A percentile compares a stretch with the other conserved stretches of the same genome.
Conservation (phyloP, 2,113 vertebrate species). For the zebrafish (Danio rerio) region GRCz12tu NC_133184.1:38010501-38011000, state of each 20-base stretch:
- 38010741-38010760: slow-evolving; percentile 57
- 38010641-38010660: slow-evolving; percentile 61
- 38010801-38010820: slow-evolving; percentile 60
- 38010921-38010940: slow-evolving; percentile 32
- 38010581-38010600: background rate
- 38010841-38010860: slow-evolving; percentile 54
- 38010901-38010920: slow-evolving; percentile 54
- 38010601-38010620: background rate
- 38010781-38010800: slow-evolving; percentile 64
- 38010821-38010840: slow-evolving; percentile 38
- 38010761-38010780: slow-evolving; percentile 59
- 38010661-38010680: slow-evolving; percentile 65
- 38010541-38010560: too few species aligned
- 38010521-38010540: too few species aligned
- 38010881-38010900: slow-evolving; percentile 47
- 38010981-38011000: slow-evolving; percentile 52
- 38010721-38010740: slow-evolving; percentile 69
- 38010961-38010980: slow-evolving; percentile 47
- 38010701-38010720: slow-evolving; percentile 64
- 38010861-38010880: slow-evolving; percentile 41
- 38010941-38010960: slow-evolving; percentile 44
- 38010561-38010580: background rate
- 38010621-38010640: background rate
- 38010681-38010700: slow-evolving; percentile 61
- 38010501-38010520: too few species aligned